Conservation (phyloP, 2,113 vertebrate genomes). For the Campylorhamphus procurvoides region DNA sequence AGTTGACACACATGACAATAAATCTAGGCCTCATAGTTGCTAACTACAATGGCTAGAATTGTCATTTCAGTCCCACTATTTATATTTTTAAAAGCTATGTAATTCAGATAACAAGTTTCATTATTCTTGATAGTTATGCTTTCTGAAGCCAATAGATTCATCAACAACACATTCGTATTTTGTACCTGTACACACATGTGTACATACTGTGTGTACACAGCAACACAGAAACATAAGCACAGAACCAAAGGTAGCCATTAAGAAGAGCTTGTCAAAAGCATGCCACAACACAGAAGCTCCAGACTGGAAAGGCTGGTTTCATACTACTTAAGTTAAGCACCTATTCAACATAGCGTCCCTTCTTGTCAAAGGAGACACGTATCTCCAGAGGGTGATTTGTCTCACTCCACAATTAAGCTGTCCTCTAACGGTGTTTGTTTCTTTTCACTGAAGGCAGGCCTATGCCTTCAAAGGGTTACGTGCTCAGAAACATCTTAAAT, state of each 20-base stretch:
- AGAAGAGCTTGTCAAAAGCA: background rate
- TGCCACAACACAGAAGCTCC: background rate
- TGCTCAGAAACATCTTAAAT: background rate
- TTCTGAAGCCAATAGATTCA: background rate
- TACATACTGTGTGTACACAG: background rate
- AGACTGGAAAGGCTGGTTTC: conserved; percentile 47
- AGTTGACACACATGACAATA: background rate
- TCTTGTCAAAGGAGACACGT: background rate
- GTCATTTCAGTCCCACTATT: background rate
- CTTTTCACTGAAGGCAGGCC: background rate
- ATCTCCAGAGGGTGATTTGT: background rate
- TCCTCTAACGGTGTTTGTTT: background rate
- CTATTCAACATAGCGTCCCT: background rate
- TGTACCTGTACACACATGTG: background rate
- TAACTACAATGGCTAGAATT: background rate
- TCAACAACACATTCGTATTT: background rate
- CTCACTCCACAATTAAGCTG: background rate
- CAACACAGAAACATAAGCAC: background rate
- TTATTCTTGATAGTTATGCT: background rate
- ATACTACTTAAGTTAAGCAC: background rate
- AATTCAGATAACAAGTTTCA: background rate
- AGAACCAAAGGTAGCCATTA: background rate
- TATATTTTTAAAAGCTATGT: background rate
- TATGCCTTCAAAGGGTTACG: background rate
- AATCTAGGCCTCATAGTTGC: background rate